A percentile compares a stretch with the other conserved stretches of the same genome.
phyloP scores from a whole-genome alignment of 1,140 invertebrate genomes.

The Microplitis mediator region DNA sequence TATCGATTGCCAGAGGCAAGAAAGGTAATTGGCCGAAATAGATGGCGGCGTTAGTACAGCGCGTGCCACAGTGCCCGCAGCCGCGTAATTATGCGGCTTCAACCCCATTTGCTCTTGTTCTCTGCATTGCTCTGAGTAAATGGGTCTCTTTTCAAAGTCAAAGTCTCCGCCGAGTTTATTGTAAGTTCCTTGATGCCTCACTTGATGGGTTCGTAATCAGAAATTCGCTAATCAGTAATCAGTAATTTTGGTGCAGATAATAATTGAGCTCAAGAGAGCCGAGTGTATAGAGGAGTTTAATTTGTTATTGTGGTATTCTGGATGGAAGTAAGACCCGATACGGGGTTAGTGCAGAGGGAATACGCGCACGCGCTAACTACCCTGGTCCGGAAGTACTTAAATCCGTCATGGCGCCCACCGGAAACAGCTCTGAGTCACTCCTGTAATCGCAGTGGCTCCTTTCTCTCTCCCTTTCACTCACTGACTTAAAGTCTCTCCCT shows the following conservation, averaged over 20 bases:
- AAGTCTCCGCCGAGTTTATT: background rate
- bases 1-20: constrained; percentile 4
- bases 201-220: no score
- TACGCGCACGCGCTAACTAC: constrained; percentile 46
- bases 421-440: constrained; percentile 55
- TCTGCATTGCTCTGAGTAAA: background rate
- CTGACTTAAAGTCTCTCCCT: background rate
- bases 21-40: constrained; percentile 23
- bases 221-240: no score
- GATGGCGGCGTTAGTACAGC: constrained; percentile 21
- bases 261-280: background rate
- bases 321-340: background rate
- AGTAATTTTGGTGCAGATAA: background rate
- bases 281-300: background rate
- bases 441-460: constrained; percentile 49
- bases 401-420: constrained; percentile 55
- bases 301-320: no score
- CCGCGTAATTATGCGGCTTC: constrained; percentile 35
- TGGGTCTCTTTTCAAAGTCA: no score
- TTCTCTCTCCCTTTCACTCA: constrained; percentile 23
- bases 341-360: background rate
- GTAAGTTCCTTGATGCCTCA: background rate
- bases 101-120: constrained; percentile 14
- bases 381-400: constrained; percentile 51
- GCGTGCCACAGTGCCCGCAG: constrained; percentile 9